Evolutionary conservation across 2,113 vertebrate species (phyloP).

Genomic region (Prietella phreatophila): DNA sequence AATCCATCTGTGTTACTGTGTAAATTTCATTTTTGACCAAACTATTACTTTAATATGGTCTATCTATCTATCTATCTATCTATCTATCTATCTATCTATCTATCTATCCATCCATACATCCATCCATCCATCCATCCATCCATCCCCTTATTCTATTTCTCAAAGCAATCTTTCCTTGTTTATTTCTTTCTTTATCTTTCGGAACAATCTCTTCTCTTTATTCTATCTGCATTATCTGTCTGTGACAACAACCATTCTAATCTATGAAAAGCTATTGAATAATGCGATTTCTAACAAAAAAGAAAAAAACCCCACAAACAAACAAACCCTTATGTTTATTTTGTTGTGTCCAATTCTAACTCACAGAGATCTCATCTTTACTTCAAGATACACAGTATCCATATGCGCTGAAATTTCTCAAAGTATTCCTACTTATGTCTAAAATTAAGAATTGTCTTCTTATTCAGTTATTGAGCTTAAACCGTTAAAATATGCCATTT

Average conservation of each 20-base stretch:
- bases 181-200: neutral
- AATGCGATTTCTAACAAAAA: neutral
- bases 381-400: conserved; percentile 57
- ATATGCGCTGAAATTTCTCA: neutral
- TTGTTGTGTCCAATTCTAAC: conserved; percentile 7
- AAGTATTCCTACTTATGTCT: neutral
- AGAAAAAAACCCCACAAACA: neutral
- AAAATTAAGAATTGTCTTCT: neutral
- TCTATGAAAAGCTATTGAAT: neutral
- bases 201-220: neutral
- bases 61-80: conserved; percentile 11
- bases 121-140: conserved; percentile 24
- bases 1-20: neutral
- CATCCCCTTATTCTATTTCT: neutral
- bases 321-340: neutral
- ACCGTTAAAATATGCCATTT: neutral
- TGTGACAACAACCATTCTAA: neutral
- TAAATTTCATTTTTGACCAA: neutral
- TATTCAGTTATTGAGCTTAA: neutral
- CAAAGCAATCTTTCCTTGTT: neutral
- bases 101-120: neutral
- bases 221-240: neutral
- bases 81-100: neutral
- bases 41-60: neutral
- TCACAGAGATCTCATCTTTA: conserved; percentile 16